Conservation (phyloP, 2,113 vertebrate species). For the Eudyptes chrysolophus region DNA sequence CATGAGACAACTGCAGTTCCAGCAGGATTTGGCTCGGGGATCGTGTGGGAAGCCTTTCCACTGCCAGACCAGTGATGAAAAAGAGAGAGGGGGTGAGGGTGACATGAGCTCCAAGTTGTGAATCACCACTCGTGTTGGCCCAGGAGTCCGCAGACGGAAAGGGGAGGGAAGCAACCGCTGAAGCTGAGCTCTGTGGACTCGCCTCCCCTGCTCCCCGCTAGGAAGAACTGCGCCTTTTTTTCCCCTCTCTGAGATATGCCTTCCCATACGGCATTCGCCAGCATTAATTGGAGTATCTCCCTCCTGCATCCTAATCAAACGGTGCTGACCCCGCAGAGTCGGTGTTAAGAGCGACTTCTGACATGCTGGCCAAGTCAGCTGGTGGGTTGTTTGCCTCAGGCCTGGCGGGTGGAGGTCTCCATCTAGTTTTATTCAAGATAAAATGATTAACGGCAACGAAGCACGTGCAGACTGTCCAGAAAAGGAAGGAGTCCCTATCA, state of each 20-base stretch:
- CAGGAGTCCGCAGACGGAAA: background rate
- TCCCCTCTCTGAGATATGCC: background rate
- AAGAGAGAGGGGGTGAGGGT: background rate
- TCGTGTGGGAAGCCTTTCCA: background rate
- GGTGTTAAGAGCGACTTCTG: fast-evolving
- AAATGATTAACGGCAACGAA: background rate
- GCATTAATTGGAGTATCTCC: background rate
- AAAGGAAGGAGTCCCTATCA: background rate
- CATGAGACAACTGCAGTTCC: background rate
- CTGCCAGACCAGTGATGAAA: background rate
- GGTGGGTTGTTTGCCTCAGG: background rate
- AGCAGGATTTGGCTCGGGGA: background rate
- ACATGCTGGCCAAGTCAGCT: background rate
- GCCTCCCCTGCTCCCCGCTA: background rate
- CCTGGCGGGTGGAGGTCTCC: background rate
- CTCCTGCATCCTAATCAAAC: background rate
- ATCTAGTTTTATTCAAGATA: background rate
- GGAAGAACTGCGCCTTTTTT: background rate
- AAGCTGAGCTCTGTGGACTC: background rate
- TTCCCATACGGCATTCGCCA: background rate
- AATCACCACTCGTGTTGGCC: background rate
- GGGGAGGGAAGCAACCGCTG: background rate
- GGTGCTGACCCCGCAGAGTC: background rate
- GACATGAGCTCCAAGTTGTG: background rate
- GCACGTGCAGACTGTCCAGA: background rate